Conservation (phyloP, 2,113 vertebrate species). For the Cyanoderma ruficeps region DNA sequence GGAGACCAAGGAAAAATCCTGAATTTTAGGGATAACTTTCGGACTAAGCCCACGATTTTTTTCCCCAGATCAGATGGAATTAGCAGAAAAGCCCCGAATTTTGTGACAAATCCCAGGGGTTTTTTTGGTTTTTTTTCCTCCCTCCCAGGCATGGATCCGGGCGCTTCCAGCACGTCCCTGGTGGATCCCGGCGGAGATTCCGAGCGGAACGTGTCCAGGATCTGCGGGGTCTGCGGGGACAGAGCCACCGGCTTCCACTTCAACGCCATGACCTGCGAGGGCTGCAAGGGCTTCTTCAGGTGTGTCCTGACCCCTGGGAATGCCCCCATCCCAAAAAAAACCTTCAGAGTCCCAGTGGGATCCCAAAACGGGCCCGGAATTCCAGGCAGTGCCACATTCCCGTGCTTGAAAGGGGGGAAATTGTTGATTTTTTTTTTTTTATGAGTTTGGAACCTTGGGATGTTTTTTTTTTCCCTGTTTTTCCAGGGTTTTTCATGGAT, state of each 20-base stretch:
- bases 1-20: background rate
- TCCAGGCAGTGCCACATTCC: accelerated
- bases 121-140: background rate
- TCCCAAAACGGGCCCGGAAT: accelerated
- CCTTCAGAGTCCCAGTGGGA: accelerated
- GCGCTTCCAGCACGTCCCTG: slow-evolving; percentile 82
- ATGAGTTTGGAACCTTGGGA: background rate
- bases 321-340: background rate
- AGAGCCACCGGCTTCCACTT: slow-evolving; percentile 96
- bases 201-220: slow-evolving; percentile 85
- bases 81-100: accelerated
- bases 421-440: accelerated
- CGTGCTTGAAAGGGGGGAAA: accelerated
- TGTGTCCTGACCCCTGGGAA: background rate
- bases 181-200: slow-evolving; percentile 75
- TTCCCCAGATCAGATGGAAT: background rate
- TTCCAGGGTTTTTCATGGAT: background rate
- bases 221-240: slow-evolving; percentile 96
- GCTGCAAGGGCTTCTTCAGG: slow-evolving; percentile 99
- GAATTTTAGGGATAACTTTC: background rate
- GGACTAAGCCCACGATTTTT: background rate
- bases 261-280: slow-evolving; percentile 98
- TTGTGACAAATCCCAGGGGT: accelerated
- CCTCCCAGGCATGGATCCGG: slow-evolving; percentile 75
- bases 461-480: background rate